These are phyloP conservation scores for Eubucco bourcierii DNA, from an alignment of 2,113 vertebrate species.

Conservation along the genomic window DNA sequence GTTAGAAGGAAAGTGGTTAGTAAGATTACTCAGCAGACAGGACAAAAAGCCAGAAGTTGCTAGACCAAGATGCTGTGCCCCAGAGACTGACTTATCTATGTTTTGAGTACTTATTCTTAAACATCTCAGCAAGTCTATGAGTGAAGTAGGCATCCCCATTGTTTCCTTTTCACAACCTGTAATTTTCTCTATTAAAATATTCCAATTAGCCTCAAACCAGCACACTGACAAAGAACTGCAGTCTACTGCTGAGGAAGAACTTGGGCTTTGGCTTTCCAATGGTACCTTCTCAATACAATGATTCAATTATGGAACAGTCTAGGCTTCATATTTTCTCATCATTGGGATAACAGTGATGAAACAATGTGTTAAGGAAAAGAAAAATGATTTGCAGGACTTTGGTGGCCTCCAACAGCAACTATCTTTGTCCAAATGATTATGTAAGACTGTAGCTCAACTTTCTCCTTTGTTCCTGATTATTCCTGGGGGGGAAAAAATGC, in stretches of 20 bases:
- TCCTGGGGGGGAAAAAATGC: not conserved
- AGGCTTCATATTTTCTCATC: not conserved
- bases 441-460: not conserved
- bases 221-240: not conserved
- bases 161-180: no score
- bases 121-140: no score
- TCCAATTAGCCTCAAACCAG: no score
- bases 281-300: not conserved
- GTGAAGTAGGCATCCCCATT: no score
- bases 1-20: no score
- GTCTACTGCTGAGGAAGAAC: not conserved
- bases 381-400: not conserved
- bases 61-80: no score
- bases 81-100: no score
- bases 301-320: not conserved
- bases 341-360: not conserved
- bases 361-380: not conserved
- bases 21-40: no score
- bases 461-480: not conserved
- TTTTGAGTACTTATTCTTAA: no score
- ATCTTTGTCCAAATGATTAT: not conserved
- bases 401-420: not conserved
- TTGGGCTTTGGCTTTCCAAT: not conserved
- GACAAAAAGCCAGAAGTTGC: no score
- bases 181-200: no score